Conservation (phyloP, 2,797 vertebrate genomes). For the Danio tinwini region DNA sequence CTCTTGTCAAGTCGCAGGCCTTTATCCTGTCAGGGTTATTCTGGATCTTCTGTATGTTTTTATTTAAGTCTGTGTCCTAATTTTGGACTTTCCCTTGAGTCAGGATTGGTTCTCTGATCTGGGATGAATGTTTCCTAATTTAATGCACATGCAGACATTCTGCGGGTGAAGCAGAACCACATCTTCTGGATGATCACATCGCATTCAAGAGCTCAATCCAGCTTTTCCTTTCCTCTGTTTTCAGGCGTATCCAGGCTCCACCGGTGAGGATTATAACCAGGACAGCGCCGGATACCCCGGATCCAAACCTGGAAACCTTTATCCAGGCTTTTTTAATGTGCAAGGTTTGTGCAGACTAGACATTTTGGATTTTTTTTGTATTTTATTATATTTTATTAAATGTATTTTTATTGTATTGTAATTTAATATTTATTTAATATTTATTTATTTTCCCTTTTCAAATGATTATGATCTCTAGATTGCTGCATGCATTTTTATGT, state of each 20-base stretch:
- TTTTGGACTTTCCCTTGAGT: slow-evolving; percentile 55
- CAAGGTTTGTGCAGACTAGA: slow-evolving; percentile 78
- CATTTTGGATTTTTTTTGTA: too few species aligned
- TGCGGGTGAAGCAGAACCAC: slow-evolving; percentile 35
- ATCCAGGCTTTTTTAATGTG: slow-evolving; percentile 89
- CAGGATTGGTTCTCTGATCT: slow-evolving; percentile 51
- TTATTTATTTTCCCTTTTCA: too few species aligned
- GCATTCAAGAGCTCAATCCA: neutral
- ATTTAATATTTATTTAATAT: too few species aligned
- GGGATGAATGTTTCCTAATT: slow-evolving; percentile 53
- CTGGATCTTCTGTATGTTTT: neutral
- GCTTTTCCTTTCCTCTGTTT: slow-evolving; percentile 1
- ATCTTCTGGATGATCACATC: slow-evolving; percentile 25
- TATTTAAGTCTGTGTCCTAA: slow-evolving; percentile 18
- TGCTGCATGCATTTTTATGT: too few species aligned
- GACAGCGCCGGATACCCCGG: slow-evolving; percentile 83
- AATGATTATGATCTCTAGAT: too few species aligned
- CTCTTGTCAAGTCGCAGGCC: too few species aligned
- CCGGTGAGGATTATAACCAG: slow-evolving; percentile 91
- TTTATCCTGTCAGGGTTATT: neutral
- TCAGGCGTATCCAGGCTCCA: slow-evolving; percentile 77
- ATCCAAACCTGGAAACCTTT: slow-evolving; percentile 87
- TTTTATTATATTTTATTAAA: too few species aligned
- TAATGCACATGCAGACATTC: slow-evolving; percentile 36
- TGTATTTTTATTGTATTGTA: too few species aligned